Base-by-base conservation (phyloP, 2,888 invertebrate species). In the Diploptera punctata region DNA sequence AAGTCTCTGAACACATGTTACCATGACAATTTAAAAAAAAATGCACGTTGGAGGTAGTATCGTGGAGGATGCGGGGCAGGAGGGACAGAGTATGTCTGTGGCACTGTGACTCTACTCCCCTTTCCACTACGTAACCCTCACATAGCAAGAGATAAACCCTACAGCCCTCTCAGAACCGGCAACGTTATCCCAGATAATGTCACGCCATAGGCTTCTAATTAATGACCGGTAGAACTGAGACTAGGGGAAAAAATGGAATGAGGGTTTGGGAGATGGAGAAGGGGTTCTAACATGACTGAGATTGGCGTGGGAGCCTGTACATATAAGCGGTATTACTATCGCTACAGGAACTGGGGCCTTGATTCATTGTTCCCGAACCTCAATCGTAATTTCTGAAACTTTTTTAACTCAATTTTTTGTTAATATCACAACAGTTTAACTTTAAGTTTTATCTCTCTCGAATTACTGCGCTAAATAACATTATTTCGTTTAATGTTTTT, bases 131-230 rank as follows among this genome's bases (percentile, higher is more conserved):
- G 26, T 29, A 21, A 24, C 57, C 57, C 57, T 29, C 57, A 57
- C 21, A 57, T 24, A 29, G 24, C 57, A 57, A 57, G 57, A 57
- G 57, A 57, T 57, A 57, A 57, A 57, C 31, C 52, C 26, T 16
- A 19, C 52, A 2, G 21, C 52, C 57, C 57, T 57, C 26, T 3
- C 31, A 57, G 57, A n/a, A 13, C 54, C 52, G 26, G 61, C 19
- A 9, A 38, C 38, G 61, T 21, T 61, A 38, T 38, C 7, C 38
- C 1, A 33, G 61, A 61, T 61, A 61, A 38, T 61, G 61, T 61
- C 61, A 21, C 38, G 5, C 38, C 38, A 38, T 61, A 61, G 61
- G 61, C 33, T 61, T 61, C 61, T 61, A 61, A 61, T 61, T 61
- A 61, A 61, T 61, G 61, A 61, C 61, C 57, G 57, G 57, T 57